Percentiles rank a stretch among this genome's conserved stretches.
Conservation (phyloP, 2,797 vertebrate genomes). For the Simalia tracyae region DNA sequence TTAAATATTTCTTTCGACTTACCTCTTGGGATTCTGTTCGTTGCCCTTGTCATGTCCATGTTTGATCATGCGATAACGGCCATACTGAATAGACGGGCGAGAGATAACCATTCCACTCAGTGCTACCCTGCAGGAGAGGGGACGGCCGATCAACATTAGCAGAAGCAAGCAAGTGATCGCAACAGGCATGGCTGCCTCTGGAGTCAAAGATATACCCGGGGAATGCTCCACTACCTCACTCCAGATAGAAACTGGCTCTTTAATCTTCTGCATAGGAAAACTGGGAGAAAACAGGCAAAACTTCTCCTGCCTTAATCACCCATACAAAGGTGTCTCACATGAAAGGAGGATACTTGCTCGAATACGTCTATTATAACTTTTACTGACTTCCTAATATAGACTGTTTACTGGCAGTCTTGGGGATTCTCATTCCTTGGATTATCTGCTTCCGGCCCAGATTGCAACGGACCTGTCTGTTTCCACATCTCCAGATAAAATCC, state of each 20-base stretch:
- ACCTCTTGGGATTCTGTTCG: slow-evolving; percentile 81
- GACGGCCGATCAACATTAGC: not conserved
- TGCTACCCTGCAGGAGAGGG: slow-evolving; percentile 73
- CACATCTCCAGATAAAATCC: not conserved
- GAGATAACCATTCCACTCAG: slow-evolving; percentile 82
- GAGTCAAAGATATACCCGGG: not conserved
- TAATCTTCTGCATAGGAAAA: not conserved
- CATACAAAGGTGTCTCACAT: not conserved
- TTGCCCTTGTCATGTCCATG: slow-evolving; percentile 82
- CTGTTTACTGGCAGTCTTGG: not conserved
- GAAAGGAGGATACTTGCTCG: not conserved
- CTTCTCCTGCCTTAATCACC: not conserved
- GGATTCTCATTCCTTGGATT: not conserved
- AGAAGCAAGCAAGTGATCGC: not conserved
- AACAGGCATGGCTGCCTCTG: not conserved
- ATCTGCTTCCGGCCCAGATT: not conserved
- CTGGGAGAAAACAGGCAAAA: not conserved
- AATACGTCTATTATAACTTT: not conserved
- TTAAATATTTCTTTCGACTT: not conserved
- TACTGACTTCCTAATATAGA: not conserved
- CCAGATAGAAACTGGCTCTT: not conserved
- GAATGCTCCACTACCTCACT: not conserved
- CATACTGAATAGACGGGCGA: slow-evolving; percentile 77
- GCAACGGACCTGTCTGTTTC: not conserved
- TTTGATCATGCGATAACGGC: slow-evolving; percentile 86